Evolutionary conservation across 92 coral and sea anemone genomes (phyloP).

Genomic region (Palythoa caribaeorum): DNA sequence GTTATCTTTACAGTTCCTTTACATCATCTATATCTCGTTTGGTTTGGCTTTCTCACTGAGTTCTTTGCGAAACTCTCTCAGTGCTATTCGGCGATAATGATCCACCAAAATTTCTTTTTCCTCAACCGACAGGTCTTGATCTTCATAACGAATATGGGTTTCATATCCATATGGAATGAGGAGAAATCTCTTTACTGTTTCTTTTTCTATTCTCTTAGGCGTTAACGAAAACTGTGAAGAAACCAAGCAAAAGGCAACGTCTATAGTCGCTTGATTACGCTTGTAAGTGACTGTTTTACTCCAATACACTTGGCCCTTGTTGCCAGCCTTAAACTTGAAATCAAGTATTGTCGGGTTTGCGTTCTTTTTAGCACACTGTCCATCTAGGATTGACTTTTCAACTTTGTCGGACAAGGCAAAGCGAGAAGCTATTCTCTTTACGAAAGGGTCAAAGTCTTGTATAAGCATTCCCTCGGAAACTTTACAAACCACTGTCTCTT

Average conservation of each 20-base stretch:
- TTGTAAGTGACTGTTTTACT: constrained; percentile 35
- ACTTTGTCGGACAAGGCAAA: constrained; percentile 9
- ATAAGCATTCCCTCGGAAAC: constrained; percentile 26
- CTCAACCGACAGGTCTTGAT: constrained; percentile 29
- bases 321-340: constrained; percentile 40
- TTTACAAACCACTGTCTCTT: constrained; percentile 17
- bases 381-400: constrained; percentile 40
- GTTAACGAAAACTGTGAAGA: constrained; percentile 21
- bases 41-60: not conserved
- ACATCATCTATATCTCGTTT: no score
- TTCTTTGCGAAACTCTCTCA: constrained; percentile 38
- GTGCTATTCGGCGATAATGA: constrained; percentile 21
- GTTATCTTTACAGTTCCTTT: no score
- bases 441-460: constrained; percentile 24
- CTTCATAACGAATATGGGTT: constrained; percentile 39
- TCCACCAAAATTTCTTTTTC: constrained; percentile 33
- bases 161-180: constrained; percentile 21
- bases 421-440: constrained; percentile 16
- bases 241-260: constrained; percentile 38
- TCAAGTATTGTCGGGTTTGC: not conserved
- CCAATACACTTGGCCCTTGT: constrained; percentile 1
- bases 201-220: constrained; percentile 14
- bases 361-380: constrained; percentile 13
- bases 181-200: not conserved
- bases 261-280: constrained; percentile 11